Conservation (phyloP, 2,888 invertebrate species). For the Allacma fusca region DNA sequence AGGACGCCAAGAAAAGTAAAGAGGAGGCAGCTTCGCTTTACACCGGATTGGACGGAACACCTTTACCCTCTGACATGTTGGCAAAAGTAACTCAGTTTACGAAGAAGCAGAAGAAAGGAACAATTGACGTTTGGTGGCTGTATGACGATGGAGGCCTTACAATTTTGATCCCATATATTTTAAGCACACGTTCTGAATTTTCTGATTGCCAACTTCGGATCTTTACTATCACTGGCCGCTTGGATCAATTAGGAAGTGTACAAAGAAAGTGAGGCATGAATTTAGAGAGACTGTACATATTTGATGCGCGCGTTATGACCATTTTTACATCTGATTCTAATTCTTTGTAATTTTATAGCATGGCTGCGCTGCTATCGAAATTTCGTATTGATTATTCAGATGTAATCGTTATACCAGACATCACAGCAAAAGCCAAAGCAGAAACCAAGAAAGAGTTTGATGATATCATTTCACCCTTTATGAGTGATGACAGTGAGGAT, state of each 20-base stretch:
- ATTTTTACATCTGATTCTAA: constrained; percentile 17
- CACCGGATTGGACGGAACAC: constrained; percentile 67
- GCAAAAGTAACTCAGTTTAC: constrained; percentile 63
- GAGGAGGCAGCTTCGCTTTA: constrained; percentile 50
- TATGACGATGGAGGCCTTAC: constrained; percentile 78
- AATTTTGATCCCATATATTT: constrained; percentile 83
- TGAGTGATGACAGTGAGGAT: constrained; percentile 77
- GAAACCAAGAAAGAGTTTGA: constrained; percentile 69
- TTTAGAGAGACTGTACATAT: too few species aligned
- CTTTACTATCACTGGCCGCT: constrained; percentile 68
- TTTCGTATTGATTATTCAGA: constrained; percentile 94
- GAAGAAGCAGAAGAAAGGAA: constrained; percentile 64
- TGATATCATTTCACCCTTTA: background rate
- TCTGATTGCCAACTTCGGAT: constrained; percentile 79
- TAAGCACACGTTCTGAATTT: constrained; percentile 81
- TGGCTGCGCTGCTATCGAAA: constrained; percentile 90
- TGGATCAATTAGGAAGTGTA: background rate
- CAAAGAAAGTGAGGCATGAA: background rate
- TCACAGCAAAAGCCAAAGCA: constrained; percentile 77
- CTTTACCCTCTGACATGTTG: constrained; percentile 68
- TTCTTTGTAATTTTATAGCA: constrained; percentile 69
- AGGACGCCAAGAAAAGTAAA: background rate
- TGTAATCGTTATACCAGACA: constrained; percentile 88
- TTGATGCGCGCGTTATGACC: too few species aligned
- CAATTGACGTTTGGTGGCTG: constrained; percentile 70